phyloP scores from a whole-genome alignment of 2,113 vertebrate species.

The Etia nguti region DNA sequence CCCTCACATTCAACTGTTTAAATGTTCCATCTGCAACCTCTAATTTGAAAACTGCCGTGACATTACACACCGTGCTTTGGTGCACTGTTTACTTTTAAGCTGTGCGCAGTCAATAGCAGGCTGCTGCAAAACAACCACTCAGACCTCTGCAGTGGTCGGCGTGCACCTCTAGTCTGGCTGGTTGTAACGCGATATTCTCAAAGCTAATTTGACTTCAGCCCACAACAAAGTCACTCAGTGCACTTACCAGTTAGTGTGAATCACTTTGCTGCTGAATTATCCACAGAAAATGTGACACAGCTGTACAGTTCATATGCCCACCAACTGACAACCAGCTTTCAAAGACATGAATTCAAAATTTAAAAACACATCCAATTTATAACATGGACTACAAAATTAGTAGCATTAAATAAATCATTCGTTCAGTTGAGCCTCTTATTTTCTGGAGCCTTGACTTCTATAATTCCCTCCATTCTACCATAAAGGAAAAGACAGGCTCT shows the following conservation, averaged over 20 bases:
- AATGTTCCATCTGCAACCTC: not conserved
- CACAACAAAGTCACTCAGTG: not conserved
- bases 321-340: not conserved
- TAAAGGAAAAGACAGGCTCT: not conserved
- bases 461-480: not conserved
- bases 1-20: not conserved
- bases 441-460: not conserved
- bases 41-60: not conserved
- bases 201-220: not conserved
- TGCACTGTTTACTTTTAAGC: not conserved
- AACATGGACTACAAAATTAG: not conserved
- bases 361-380: not conserved
- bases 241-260: not conserved
- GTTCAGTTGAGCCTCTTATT: not conserved
- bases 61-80: not conserved
- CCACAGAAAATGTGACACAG: not conserved
- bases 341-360: not conserved
- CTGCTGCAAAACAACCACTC: not conserved
- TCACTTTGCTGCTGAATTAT: not conserved
- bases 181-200: not conserved
- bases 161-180: not conserved
- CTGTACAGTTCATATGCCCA: not conserved
- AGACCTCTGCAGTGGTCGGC: not conserved
- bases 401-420: fast-evolving
- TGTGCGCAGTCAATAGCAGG: not conserved